Conservation (phyloP, 2,113 vertebrate species). For the Lynx canadensis region DNA sequence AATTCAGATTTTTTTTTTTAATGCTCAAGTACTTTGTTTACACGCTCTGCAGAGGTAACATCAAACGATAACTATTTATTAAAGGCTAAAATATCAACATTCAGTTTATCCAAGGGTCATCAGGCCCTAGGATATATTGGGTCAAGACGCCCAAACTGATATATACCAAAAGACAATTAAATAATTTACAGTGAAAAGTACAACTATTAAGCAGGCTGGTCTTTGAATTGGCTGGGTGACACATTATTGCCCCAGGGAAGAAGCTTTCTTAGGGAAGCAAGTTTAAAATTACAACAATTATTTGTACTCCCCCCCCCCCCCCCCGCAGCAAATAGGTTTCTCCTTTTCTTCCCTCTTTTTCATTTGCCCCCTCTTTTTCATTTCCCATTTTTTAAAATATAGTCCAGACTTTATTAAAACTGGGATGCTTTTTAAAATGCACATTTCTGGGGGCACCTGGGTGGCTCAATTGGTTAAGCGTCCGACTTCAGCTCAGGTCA, state of each 20-base stretch:
- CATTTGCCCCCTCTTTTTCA: not conserved
- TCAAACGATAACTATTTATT: slow-evolving; percentile 24
- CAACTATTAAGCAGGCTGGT: not conserved
- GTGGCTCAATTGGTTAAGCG: no score
- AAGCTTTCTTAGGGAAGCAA: not conserved
- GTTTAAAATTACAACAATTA: not conserved
- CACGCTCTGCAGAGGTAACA: not conserved
- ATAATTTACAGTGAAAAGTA: slow-evolving; percentile 39
- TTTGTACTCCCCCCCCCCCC: not conserved
- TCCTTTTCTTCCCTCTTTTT: not conserved
- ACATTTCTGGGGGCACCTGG: not conserved
- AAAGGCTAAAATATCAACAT: not conserved
- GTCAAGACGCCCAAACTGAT: not conserved
- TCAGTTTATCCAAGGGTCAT: not conserved
- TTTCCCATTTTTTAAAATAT: not conserved
- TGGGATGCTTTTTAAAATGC: not conserved
- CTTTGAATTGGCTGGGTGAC: not conserved
- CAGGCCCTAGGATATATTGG: not conserved
- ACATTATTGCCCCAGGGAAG: not conserved
- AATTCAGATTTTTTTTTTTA: not conserved
- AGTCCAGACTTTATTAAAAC: not conserved
- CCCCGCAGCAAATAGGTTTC: not conserved
- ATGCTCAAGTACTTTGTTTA: not conserved
- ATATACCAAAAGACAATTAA: slow-evolving; percentile 44
- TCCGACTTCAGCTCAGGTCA: no score